These are phyloP conservation scores for Notarius lentiginosus DNA, from an alignment of 2,113 vertebrate genomes.

Conservation along the genomic window DNA sequence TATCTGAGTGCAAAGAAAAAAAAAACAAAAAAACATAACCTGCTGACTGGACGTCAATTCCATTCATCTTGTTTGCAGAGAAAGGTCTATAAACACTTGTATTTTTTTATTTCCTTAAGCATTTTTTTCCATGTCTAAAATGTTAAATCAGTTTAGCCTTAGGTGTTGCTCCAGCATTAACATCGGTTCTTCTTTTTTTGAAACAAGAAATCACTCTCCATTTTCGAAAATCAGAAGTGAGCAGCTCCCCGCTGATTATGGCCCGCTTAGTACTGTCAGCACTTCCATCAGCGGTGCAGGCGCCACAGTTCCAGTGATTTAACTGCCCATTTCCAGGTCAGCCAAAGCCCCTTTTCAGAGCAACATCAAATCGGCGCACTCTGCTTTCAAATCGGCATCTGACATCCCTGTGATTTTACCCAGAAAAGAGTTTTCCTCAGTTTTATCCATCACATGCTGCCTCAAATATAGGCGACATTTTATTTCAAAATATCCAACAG, in stretches of 20 bases:
- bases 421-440: background rate
- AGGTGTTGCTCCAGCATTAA: background rate
- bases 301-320: conserved; percentile 31
- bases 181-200: background rate
- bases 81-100: background rate
- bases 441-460: background rate
- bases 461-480: background rate
- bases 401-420: conserved; percentile 8
- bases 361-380: conserved; percentile 4
- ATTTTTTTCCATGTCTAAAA: background rate
- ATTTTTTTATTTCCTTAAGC: background rate
- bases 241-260: conserved; percentile 21
- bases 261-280: conserved; percentile 36
- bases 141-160: background rate
- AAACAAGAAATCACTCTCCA: conserved; percentile 1
- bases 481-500: too few species aligned
- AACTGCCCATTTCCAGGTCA: conserved; percentile 39
- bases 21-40: background rate
- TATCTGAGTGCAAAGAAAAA: conserved; percentile 1
- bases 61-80: conserved; percentile 1
- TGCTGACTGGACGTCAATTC: background rate
- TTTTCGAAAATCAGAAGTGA: conserved; percentile 12
- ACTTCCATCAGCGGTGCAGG: conserved; percentile 32
- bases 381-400: background rate
- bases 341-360: conserved; percentile 24